Evolutionary conservation across 2,797 vertebrate species (phyloP).

Genomic region (Dromococcyx pavoninus): DNA sequence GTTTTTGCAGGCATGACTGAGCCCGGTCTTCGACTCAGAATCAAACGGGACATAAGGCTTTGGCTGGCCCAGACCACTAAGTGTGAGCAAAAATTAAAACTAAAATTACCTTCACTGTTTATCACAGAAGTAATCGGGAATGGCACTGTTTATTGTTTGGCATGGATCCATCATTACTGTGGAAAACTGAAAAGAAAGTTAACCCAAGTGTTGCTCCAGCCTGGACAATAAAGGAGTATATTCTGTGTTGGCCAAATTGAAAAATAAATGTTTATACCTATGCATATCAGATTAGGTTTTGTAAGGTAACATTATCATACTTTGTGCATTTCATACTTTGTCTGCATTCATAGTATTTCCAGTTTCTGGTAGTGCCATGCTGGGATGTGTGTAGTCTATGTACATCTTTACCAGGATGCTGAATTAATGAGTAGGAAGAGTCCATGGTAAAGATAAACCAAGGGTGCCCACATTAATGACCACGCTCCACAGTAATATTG

Average conservation of each 20-base stretch:
- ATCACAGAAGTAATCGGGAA: background rate
- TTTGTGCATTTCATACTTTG: background rate
- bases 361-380: background rate
- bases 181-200: background rate
- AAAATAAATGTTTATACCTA: background rate
- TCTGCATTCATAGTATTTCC: background rate
- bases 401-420: background rate
- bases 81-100: slow-evolving; percentile 3
- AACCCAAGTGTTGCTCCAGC: background rate
- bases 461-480: background rate
- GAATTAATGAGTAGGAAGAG: background rate
- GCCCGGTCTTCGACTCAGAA: slow-evolving; percentile 24
- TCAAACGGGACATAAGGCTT: slow-evolving; percentile 32
- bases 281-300: background rate
- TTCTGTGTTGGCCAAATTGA: background rate
- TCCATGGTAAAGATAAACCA: background rate
- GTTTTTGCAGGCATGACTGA: slow-evolving; percentile 45
- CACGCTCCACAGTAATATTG: background rate
- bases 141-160: background rate
- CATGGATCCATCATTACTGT: background rate
- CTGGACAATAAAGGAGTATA: background rate
- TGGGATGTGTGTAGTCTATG: background rate
- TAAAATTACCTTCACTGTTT: slow-evolving; percentile 20
- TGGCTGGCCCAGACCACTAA: background rate
- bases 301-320: background rate